A percentile compares a stretch with the other conserved stretches of the same genome.
Evolutionary conservation across 2,888 invertebrate species (phyloP).

Genomic region (Hyposoter dolosus): DNA sequence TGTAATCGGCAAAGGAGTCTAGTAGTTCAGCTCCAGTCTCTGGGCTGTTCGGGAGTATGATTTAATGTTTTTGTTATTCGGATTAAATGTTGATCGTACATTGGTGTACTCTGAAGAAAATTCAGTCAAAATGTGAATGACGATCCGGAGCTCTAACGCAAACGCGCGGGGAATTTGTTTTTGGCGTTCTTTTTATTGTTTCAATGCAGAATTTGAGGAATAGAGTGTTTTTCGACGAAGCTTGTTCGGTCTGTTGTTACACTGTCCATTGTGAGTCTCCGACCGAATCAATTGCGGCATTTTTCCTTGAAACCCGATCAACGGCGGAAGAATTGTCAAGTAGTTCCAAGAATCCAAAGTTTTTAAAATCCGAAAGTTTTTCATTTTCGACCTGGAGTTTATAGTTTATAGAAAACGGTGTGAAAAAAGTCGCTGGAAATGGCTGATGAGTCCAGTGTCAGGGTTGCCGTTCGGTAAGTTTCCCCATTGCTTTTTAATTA

Average conservation of each 20-base stretch:
- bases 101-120: constrained; percentile 13
- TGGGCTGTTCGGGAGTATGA: constrained; percentile 55
- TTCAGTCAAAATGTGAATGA: constrained; percentile 38
- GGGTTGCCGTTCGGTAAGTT: constrained; percentile 84
- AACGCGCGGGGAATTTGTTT: constrained; percentile 23
- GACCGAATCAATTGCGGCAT: constrained; percentile 57
- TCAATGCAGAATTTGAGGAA: not conserved
- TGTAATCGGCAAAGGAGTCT: constrained; percentile 50
- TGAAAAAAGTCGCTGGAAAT: constrained; percentile 75
- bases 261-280: not conserved
- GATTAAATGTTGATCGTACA: constrained; percentile 21
- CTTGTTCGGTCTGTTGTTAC: constrained; percentile 17
- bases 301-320: not conserved
- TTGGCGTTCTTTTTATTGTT: constrained; percentile 5
- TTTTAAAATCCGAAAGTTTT: constrained; percentile 11
- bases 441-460: constrained; percentile 84
- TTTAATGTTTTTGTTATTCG: constrained; percentile 22
- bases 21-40: constrained; percentile 55
- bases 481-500: constrained; percentile 38
- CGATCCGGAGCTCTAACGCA: not conserved
- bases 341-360: constrained; percentile 5
- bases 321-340: constrained; percentile 12
- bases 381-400: not conserved
- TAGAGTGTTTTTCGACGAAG: constrained; percentile 10
- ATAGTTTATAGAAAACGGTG: constrained; percentile 22